Base-by-base conservation (phyloP, 2,797 vertebrate species). In the Syngnathus rostellatus region DNA sequence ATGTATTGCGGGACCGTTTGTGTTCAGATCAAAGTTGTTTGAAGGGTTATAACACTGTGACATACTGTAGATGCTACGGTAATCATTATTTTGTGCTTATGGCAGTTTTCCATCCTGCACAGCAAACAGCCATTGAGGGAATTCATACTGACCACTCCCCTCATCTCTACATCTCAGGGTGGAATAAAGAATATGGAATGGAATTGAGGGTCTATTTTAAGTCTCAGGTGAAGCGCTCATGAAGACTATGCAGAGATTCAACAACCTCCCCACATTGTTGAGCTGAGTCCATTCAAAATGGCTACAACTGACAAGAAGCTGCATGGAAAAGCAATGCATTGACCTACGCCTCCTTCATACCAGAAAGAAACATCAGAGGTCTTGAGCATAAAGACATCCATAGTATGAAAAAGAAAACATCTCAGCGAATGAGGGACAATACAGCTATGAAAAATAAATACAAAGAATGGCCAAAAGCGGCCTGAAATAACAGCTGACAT, bases 311-410 rank as follows among this genome's bases (percentile, higher is more conserved):
- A 78, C 73, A 85, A 72, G 66, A 31, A 77, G 75, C 82, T 81
- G 76, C 77, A 83, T 60, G 51, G 50, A 75, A 74, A 81, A 76
- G 72, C 78, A 68, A 83, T 72, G 81, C 78, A 87, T 89, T 87
- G 82, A 88, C 83, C 87, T 75, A 79, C 83, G 76, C 72, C 74
- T 77, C 76, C 71, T 86, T 68, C 55, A 62, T 60, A 82, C 85
- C 84, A 88, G 83, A 81, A 90, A 79, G 71, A 81, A 70, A 78
- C 75, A 72, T 73, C 73, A 70, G 76, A 2, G 31, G 31, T 2
- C 66, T 71, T 39, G 39, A 0, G 66, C 66, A 64, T 6, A 21
- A 61, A 41, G 19, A 59, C 16, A 38, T 59, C 43, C 59, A 41
- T 12, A 31, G 3, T 31, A 11, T 67, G 67, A 62, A 66, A 43